These are phyloP conservation scores for Charanyca ferruginea DNA, from an alignment of 2,888 invertebrate genomes.

Conservation along the genomic window DNA sequence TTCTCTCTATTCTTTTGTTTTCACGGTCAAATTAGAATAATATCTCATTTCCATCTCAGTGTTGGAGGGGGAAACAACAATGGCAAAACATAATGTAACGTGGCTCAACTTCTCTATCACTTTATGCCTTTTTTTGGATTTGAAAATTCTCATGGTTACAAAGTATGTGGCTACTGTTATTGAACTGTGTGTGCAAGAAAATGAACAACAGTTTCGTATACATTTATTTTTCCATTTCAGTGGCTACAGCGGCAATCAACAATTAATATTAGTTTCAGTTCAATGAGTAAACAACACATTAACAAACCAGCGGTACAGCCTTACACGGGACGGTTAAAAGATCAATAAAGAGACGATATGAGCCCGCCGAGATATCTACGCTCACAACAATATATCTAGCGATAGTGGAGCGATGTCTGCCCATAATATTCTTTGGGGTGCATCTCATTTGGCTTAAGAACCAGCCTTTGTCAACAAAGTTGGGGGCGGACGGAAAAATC, in stretches of 20 bases:
- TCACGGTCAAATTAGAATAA: conserved; percentile 3
- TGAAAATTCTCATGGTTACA: not conserved
- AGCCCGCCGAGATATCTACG: conserved; percentile 78
- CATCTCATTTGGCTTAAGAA: conserved; percentile 91
- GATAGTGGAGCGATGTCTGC: conserved; percentile 90
- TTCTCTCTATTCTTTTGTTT: not conserved
- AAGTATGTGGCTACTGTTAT: not conserved
- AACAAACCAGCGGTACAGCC: conserved; percentile 71
- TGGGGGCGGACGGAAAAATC: conserved; percentile 89
- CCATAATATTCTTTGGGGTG: conserved; percentile 91
- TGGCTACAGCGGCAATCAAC: conserved; percentile 39
- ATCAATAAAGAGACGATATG: conserved; percentile 86
- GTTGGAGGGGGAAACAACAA: not conserved
- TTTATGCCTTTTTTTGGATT: too few species aligned
- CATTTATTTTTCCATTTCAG: conserved; percentile 10
- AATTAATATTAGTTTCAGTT: conserved; percentile 55
- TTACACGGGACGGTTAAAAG: conserved; percentile 79
- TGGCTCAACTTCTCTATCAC: not conserved
- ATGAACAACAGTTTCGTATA: conserved; percentile 11
- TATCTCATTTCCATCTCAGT: not conserved
- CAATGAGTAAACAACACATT: conserved; percentile 68
- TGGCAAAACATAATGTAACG: not conserved
- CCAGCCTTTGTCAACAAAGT: conserved; percentile 91
- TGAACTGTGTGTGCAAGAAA: not conserved
- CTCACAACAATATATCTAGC: conserved; percentile 80